These are phyloP conservation scores for Cepaea hortensis DNA, from an alignment of 2,888 invertebrate species.

Conservation along the genomic window DNA sequence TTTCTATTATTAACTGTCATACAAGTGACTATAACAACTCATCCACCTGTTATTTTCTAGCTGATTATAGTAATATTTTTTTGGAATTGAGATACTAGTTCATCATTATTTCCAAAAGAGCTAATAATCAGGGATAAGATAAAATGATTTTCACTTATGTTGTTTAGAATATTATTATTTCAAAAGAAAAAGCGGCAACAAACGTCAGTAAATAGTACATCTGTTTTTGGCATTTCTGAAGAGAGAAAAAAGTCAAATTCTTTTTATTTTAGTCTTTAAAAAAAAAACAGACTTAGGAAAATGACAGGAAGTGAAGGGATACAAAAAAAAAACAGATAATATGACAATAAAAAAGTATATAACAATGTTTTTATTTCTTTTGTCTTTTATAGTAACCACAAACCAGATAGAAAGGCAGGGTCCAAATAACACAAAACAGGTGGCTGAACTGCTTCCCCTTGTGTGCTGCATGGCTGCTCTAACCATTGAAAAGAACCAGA, in stretches of 20 bases:
- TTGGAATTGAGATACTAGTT: no score
- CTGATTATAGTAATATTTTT: no score
- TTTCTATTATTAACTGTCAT: no score
- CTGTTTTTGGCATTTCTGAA: not conserved
- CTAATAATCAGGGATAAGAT: no score
- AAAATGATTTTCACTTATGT: no score
- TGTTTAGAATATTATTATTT: no score
- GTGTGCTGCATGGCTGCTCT: slow-evolving; percentile 1
- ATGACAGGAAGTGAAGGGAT: not conserved
- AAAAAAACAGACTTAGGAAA: not conserved
- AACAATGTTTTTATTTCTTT: not conserved
- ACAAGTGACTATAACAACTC: no score
- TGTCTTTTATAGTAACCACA: not conserved
- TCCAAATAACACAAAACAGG: slow-evolving; percentile 8
- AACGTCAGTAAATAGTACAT: no score
- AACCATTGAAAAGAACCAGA: slow-evolving; percentile 70
- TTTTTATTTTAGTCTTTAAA: not conserved
- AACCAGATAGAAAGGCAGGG: slow-evolving; percentile 19
- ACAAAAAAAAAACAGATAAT: not conserved
- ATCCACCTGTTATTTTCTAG: no score
- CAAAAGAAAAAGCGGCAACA: no score
- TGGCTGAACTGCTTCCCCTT: slow-evolving; percentile 17
- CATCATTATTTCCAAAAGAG: no score
- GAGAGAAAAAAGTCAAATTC: not conserved
- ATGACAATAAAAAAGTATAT: not conserved